Evolutionary conservation across 2,797 vertebrate species (phyloP).

Genomic region (Phaenicophaeus curvirostris): DNA sequence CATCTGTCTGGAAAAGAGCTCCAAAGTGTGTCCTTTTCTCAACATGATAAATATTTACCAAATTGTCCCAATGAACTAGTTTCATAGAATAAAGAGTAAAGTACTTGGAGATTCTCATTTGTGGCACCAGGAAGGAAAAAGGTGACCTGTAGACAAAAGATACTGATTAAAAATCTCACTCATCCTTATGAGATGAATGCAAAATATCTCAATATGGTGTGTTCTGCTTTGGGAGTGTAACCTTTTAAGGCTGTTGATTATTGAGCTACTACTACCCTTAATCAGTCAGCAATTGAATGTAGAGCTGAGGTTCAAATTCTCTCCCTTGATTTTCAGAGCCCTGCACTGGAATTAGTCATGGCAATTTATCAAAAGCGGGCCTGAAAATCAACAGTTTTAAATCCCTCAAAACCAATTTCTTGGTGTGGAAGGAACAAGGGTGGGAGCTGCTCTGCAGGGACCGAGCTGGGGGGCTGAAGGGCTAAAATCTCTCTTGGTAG

Average conservation of each 20-base stretch:
- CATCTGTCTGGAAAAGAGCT: not conserved
- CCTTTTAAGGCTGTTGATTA: not conserved
- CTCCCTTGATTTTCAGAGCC: not conserved
- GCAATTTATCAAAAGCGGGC: not conserved
- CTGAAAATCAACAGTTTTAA: not conserved
- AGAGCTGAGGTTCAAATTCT: not conserved
- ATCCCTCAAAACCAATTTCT: not conserved
- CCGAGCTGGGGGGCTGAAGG: fast-evolving
- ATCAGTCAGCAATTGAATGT: not conserved
- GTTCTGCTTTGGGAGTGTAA: not conserved
- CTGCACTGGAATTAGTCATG: not conserved
- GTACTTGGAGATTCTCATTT: not conserved
- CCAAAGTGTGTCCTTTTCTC: not conserved
- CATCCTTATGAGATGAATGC: not conserved
- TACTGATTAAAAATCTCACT: not conserved
- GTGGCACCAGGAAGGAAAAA: not conserved
- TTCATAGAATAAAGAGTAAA: not conserved
- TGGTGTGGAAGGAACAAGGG: fast-evolving
- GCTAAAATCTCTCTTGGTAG: not conserved
- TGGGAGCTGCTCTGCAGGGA: not conserved
- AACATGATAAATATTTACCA: not conserved
- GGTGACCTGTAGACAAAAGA: not conserved
- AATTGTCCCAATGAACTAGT: not conserved
- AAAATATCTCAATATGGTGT: not conserved
- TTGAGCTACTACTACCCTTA: not conserved